phyloP scores from a whole-genome alignment of 2,888 invertebrate species.

The Teinopalpus imperialis region DNA sequence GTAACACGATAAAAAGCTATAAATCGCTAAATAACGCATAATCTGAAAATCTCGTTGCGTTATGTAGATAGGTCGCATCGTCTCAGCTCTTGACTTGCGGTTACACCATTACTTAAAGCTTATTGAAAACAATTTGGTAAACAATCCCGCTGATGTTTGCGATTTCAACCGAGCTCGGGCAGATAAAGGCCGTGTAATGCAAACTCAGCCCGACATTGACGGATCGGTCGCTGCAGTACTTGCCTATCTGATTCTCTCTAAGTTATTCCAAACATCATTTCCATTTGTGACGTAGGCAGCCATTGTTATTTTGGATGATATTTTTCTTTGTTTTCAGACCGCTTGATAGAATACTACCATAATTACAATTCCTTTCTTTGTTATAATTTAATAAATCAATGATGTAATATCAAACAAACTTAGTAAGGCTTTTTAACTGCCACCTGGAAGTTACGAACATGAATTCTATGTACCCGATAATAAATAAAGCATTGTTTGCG shows the following conservation, averaged over 20 bases:
- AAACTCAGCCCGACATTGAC: slow-evolving; percentile 77
- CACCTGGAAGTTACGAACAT: slow-evolving; percentile 30
- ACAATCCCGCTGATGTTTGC: slow-evolving; percentile 74
- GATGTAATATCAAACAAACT: slow-evolving; percentile 1
- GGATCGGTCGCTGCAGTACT: slow-evolving; percentile 74
- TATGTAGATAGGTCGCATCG: slow-evolving; percentile 56
- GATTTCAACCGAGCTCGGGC: slow-evolving; percentile 68
- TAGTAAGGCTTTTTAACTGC: slow-evolving; percentile 27
- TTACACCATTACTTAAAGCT: slow-evolving; percentile 70
- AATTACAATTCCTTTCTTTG: slow-evolving; percentile 24
- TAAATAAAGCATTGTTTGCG: slow-evolving; percentile 78
- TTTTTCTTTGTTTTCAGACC: slow-evolving; percentile 55
- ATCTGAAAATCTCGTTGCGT: slow-evolving; percentile 58
- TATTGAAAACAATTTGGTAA: slow-evolving; percentile 80
- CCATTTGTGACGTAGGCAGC: slow-evolving; percentile 72
- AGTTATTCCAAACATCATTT: slow-evolving; percentile 77
- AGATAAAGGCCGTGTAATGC: slow-evolving; percentile 79
- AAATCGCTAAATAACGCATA: slow-evolving; percentile 67
- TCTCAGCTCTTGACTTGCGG: slow-evolving; percentile 45
- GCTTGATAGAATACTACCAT: slow-evolving; percentile 27
- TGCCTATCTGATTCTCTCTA: slow-evolving; percentile 79
- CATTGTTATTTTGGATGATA: slow-evolving; percentile 68
- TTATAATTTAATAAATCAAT: neutral
- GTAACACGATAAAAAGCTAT: slow-evolving; percentile 67
- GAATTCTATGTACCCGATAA: slow-evolving; percentile 46